phyloP scores from a whole-genome alignment of 1,140 invertebrate species.

The Drosophila murphyi region DNA sequence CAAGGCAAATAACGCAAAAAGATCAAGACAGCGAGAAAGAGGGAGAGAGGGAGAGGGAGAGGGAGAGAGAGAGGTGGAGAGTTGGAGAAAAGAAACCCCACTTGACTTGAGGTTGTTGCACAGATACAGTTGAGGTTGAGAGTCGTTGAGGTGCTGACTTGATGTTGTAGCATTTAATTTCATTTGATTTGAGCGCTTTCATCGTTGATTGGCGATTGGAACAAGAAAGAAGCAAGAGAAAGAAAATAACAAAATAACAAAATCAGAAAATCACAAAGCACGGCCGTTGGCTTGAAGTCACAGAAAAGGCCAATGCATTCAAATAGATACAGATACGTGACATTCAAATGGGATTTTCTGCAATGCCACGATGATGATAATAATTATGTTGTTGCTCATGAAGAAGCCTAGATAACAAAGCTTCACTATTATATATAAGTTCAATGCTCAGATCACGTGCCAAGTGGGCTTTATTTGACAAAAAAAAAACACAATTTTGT shows the following conservation, averaged over 20 bases:
- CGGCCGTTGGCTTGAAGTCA: conserved; percentile 10
- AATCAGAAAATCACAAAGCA: conserved; percentile 1
- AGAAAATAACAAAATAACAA: neutral
- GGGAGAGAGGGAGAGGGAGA: neutral
- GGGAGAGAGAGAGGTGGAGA: neutral
- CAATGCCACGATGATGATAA: conserved; percentile 10
- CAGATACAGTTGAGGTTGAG: conserved; percentile 5
- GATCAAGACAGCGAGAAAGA: neutral
- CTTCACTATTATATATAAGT: neutral
- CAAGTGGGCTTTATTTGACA: neutral
- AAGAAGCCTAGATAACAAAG: neutral
- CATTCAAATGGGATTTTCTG: conserved; percentile 37
- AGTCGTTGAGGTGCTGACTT: conserved; percentile 6
- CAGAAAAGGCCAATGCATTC: conserved; percentile 30
- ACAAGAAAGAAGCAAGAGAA: conserved; percentile 4
- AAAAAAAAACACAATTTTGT: no score
- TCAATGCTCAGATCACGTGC: conserved; percentile 1
- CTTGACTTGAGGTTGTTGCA: conserved; percentile 1
- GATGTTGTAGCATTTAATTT: conserved; percentile 34
- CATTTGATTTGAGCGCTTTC: conserved; percentile 42
- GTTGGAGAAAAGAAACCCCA: neutral
- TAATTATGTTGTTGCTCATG: neutral
- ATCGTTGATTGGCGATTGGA: conserved; percentile 37
- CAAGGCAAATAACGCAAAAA: conserved; percentile 8
- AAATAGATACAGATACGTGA: conserved; percentile 22